Percentiles rank a stretch among this genome's conserved stretches.
These are phyloP conservation scores for Leuctra nigra DNA, from an alignment of 2,888 invertebrate species.

Conservation along the genomic window DNA sequence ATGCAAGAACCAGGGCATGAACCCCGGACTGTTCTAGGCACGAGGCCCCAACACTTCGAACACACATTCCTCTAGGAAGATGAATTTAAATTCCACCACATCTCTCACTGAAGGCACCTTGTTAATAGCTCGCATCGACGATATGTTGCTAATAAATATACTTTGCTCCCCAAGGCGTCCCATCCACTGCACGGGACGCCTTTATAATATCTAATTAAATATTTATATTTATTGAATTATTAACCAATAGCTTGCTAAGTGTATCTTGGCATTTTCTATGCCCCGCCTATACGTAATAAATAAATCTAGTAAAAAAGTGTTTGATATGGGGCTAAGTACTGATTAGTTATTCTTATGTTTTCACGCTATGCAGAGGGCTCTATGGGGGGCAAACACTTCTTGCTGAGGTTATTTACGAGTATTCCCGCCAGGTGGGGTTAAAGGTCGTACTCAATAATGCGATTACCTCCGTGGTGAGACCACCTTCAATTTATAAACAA, in stretches of 20 bases:
- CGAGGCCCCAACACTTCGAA: not conserved
- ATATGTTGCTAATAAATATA: not conserved
- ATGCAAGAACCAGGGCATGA: too few species aligned
- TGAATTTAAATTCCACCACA: not conserved
- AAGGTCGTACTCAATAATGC: slow-evolving; percentile 17
- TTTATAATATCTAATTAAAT: slow-evolving; percentile 10
- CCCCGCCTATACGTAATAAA: not conserved
- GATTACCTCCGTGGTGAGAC: slow-evolving; percentile 17
- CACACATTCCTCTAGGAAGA: not conserved
- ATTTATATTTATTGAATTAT: slow-evolving; percentile 17
- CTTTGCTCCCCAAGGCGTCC: not conserved
- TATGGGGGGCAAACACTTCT: slow-evolving; percentile 40
- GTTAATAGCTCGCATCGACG: too few species aligned
- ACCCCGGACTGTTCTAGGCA: too few species aligned
- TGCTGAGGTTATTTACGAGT: slow-evolving; percentile 45
- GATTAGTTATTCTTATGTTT: slow-evolving; percentile 17
- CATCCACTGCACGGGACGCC: not conserved
- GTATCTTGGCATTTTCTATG: not conserved
- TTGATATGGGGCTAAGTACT: slow-evolving; percentile 9
- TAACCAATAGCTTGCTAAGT: slow-evolving; percentile 3
- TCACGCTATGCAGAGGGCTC: slow-evolving; percentile 33
- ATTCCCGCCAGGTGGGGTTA: slow-evolving; percentile 13
- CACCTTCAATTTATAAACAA: not conserved
- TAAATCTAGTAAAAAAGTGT: not conserved
- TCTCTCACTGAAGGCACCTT: too few species aligned